Evolutionary conservation across 2,113 vertebrate species (phyloP), one percentile per base, ranked within the genome.

Genomic region (Dendropsophus ebraccatus): DNA sequence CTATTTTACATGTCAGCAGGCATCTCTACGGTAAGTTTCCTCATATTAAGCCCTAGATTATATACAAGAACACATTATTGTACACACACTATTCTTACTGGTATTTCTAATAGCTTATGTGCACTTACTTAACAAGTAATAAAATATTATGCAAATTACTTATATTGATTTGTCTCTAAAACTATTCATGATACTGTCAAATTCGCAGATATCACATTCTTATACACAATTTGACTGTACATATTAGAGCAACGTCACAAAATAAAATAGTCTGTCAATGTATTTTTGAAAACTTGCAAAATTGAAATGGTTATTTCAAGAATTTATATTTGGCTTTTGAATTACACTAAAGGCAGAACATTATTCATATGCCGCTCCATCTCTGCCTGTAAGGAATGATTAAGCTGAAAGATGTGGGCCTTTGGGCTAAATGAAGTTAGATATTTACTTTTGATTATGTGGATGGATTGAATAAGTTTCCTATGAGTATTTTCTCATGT

Each of bases 391-490:
- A 35, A 78, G 75, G 28, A 35, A 52, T 78, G 75, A 78, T 78
- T 50, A 56, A 32, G n/a, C 49, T 76, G 74, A 76, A 52, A 76
- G 49, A 76, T 76, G 74, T 76, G 74, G 74, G 47, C 47, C 47
- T 50, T 52, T 50, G 47, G 73, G 73, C 73, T 49, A 75, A 76
- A 76, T 76, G 47, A 76, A 76, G 74, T 76, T 76, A 76, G 74
- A 76, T 76, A 76, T 76, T 76, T 76, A 52, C 49, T 76, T 76
- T 52, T 76, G 74, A 76, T 76, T 76, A 76, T 76, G 23, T 76
- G 74, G 74, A 76, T 76, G 28, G 49, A 76, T 76, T 76, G 47
- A 50, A 76, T 76, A 76, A 76, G 74, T 47, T 76, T 49, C 16
- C 25, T 76, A 52, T 47, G 52, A 52, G 47, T 76, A 52, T 28